Evolutionary conservation across 2,888 invertebrate species (phyloP).

Genomic region (Pristionchus exspectatus): DNA sequence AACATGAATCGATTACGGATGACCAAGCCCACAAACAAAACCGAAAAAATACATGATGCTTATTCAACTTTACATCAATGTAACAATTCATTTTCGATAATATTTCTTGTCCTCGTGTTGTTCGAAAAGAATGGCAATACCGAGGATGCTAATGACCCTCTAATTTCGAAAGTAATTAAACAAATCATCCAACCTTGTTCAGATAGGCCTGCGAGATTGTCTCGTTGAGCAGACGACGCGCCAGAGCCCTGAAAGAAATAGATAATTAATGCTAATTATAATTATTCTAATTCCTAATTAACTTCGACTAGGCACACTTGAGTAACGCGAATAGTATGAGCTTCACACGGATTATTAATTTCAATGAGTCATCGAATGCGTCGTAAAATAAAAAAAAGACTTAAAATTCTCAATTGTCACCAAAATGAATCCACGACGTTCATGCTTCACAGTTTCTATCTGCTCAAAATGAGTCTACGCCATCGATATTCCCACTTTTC

Average conservation of each 20-base stretch:
- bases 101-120: too few relatives aligned
- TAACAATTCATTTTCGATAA: too few relatives aligned
- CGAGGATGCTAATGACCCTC: neutral
- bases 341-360: too few relatives aligned
- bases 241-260: neutral
- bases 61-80: too few relatives aligned
- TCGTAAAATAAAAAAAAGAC: neutral
- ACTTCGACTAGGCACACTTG: neutral
- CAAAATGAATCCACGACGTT: too few relatives aligned
- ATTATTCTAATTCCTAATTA: neutral
- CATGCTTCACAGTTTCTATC: neutral
- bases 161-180: neutral
- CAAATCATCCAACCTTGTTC: conserved; percentile 33
- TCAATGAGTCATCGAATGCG: too few relatives aligned
- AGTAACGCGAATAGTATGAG: neutral
- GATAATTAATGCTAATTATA: neutral
- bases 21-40: too few relatives aligned
- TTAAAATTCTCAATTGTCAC: too few relatives aligned
- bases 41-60: too few relatives aligned
- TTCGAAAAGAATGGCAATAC: too few relatives aligned
- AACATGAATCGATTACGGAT: too few relatives aligned
- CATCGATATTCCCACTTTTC: neutral
- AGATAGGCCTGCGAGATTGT: conserved; percentile 38
- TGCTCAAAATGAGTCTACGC: neutral
- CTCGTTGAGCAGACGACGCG: conserved; percentile 33